Evolutionary conservation across 2,113 vertebrate genomes (phyloP).

Genomic region (Enhydra lutris): DNA sequence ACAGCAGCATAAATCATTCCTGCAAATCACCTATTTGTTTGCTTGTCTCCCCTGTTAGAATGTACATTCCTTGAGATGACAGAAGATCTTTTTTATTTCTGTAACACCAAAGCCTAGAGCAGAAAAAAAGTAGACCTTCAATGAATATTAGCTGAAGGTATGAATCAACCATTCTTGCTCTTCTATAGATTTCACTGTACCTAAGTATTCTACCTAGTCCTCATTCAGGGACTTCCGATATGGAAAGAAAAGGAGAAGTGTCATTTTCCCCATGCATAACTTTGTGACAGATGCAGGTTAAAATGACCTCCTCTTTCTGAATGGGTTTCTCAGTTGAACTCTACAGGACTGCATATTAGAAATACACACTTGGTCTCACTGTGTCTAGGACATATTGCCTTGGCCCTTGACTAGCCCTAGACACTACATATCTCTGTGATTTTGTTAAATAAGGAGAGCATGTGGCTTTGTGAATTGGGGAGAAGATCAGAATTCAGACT

Average conservation of each 20-base stretch:
- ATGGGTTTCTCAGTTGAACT: not conserved
- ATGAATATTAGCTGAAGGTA: not conserved
- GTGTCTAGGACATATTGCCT: not conserved
- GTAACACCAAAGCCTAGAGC: not conserved
- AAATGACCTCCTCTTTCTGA: not conserved
- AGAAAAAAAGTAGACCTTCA: not conserved
- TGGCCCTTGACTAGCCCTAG: not conserved
- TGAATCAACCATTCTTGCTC: not conserved
- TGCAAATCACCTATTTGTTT: constrained; percentile 10
- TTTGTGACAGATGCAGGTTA: not conserved
- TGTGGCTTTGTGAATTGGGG: not conserved
- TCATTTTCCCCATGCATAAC: not conserved
- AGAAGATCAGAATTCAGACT: constrained; percentile 25
- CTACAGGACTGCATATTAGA: not conserved
- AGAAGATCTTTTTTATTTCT: not conserved
- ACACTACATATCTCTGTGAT: constrained; percentile 19
- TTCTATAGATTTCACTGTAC: constrained; percentile 3
- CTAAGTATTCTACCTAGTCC: not conserved
- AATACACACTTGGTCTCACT: not conserved
- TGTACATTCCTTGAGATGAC: not conserved
- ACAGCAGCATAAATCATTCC: not conserved
- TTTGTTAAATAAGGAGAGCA: constrained; percentile 35
- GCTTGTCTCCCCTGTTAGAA: not conserved
- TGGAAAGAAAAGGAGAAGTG: constrained; percentile 2
- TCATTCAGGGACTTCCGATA: not conserved